Conservation (phyloP, 2,888 invertebrate genomes). For the Agrilus cyanescens region DNA sequence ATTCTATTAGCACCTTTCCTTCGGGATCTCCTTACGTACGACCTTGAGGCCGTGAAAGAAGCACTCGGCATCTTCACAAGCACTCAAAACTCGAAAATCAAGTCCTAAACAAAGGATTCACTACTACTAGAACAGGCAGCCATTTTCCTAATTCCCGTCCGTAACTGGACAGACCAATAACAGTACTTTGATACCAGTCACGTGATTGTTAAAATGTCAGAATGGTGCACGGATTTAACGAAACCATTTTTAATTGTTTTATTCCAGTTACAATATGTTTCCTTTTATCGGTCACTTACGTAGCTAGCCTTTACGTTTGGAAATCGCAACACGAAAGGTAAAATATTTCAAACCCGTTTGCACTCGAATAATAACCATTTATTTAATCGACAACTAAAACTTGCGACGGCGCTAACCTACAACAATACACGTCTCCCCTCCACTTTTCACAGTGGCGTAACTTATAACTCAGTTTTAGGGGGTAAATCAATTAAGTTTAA, state of each 20-base stretch:
- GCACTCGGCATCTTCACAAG: conserved; percentile 82
- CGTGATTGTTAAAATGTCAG: conserved; percentile 31
- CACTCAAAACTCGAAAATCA: conserved; percentile 35
- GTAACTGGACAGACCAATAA: conserved; percentile 25
- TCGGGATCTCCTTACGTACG: conserved; percentile 82
- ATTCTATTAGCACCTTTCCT: conserved; percentile 85
- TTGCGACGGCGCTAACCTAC: too few species aligned
- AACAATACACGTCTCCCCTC: too few species aligned
- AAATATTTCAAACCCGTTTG: conserved; percentile 8
- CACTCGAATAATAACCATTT: too few species aligned
- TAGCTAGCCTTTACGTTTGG: conserved; percentile 84
- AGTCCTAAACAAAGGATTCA: conserved; percentile 72
- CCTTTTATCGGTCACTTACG: conserved; percentile 65
- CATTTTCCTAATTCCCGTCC: conserved; percentile 63
- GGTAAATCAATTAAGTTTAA: too few species aligned
- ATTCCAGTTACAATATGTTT: conserved; percentile 63
- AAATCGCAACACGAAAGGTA: conserved; percentile 64
- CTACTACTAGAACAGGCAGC: conserved; percentile 68
- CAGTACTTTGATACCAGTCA: conserved; percentile 21
- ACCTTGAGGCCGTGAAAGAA: conserved; percentile 86
- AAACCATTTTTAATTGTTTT: conserved; percentile 37
- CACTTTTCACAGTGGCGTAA: too few species aligned
- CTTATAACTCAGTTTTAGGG: too few species aligned
- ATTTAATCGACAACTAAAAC: too few species aligned
- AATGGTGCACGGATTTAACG: conserved; percentile 24